A percentile compares a stretch with the other conserved stretches of the same genome.
These are phyloP conservation scores for Eupithecia inturbata DNA, from an alignment of 2,888 invertebrate genomes.

Conservation along the genomic window DNA sequence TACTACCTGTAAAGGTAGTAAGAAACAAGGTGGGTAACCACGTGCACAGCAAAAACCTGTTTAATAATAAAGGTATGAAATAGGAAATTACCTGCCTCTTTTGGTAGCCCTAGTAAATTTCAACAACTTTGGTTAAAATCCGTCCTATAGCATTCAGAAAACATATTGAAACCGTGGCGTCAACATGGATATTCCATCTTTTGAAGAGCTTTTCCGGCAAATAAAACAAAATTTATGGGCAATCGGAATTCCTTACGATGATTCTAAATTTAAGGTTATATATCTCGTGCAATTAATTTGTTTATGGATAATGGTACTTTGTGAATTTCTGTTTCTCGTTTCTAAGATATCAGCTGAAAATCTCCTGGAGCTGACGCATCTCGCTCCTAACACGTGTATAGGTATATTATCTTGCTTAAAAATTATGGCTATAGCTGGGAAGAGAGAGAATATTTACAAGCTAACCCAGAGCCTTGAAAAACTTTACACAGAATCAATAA, in stretches of 20 bases:
- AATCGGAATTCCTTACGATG: constrained; percentile 58
- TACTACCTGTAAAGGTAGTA: too few species aligned
- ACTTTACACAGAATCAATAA: constrained; percentile 54
- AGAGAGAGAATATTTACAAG: constrained; percentile 54
- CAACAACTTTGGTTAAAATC: not conserved
- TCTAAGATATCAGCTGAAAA: constrained; percentile 63
- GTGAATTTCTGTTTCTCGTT: constrained; percentile 57
- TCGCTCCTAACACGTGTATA: constrained; percentile 62
- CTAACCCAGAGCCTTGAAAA: constrained; percentile 52
- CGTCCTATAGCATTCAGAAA: not conserved
- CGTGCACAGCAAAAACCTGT: not conserved
- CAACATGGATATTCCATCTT: constrained; percentile 58
- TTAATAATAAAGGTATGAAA: not conserved
- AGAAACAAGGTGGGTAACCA: too few species aligned
- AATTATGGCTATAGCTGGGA: constrained; percentile 50
- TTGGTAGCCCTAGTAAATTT: not conserved
- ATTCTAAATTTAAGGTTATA: constrained; percentile 49
- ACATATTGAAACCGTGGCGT: not conserved
- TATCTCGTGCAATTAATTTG: constrained; percentile 48
- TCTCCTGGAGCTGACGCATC: constrained; percentile 63
- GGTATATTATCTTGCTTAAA: constrained; percentile 61
- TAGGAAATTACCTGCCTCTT: not conserved
- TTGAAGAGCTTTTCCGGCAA: constrained; percentile 60
- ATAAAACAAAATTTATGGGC: constrained; percentile 62
- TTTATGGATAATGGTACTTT: constrained; percentile 50